A percentile compares a stretch with the other conserved stretches of the same genome.
phyloP scores from a whole-genome alignment of 2,888 invertebrate species.

The Eupithecia inturbata region DNA sequence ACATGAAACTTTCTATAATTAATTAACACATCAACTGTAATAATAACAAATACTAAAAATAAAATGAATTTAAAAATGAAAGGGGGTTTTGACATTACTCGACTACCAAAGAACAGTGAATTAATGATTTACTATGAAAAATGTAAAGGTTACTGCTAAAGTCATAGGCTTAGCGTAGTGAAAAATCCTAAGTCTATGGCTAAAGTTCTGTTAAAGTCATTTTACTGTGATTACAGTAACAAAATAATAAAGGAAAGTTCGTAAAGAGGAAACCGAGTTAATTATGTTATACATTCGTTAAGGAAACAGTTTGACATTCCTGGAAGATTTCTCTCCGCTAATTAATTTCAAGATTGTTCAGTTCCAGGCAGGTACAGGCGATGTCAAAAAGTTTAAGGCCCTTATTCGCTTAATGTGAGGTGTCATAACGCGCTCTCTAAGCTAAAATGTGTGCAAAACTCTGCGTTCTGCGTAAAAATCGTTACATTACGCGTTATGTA shows the following conservation, averaged over 20 bases:
- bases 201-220: neutral
- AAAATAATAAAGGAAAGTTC: conserved; percentile 38
- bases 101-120: too few species aligned
- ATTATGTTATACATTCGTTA: conserved; percentile 43
- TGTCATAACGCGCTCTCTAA: neutral
- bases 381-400: neutral
- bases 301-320: conserved; percentile 45
- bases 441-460: neutral
- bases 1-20: too few species aligned
- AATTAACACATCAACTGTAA: too few species aligned
- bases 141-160: too few species aligned
- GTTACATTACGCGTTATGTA: too few species aligned
- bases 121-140: too few species aligned
- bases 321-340: conserved; percentile 40
- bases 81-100: too few species aligned
- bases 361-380: conserved; percentile 1
- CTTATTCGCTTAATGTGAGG: neutral
- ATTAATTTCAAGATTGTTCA: conserved; percentile 41
- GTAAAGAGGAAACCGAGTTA: conserved; percentile 37
- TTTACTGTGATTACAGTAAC: conserved; percentile 26
- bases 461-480: neutral
- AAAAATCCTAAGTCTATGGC: too few species aligned
- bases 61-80: too few species aligned
- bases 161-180: too few species aligned
- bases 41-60: too few species aligned